These are phyloP conservation scores for Subacronicta megacephala DNA, from an alignment of 2,888 invertebrate species.

Conservation along the genomic window DNA sequence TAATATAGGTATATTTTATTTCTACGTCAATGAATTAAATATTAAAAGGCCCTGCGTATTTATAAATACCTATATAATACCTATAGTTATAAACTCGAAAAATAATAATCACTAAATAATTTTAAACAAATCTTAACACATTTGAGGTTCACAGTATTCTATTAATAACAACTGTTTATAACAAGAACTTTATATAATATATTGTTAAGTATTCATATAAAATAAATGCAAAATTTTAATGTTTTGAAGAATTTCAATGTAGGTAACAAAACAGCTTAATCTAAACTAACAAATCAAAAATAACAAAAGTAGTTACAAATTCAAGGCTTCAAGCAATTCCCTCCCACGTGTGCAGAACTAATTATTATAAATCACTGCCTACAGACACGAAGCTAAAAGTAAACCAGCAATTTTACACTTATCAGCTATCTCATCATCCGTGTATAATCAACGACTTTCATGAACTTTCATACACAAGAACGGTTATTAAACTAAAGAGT, in stretches of 20 bases:
- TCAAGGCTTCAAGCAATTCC: conserved; percentile 14
- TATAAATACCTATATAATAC: too few relatives aligned
- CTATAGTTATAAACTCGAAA: too few relatives aligned
- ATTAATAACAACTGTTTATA: too few relatives aligned
- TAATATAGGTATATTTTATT: too few relatives aligned
- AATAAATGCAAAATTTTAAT: not conserved
- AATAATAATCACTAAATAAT: too few relatives aligned
- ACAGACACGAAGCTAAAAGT: conserved; percentile 17
- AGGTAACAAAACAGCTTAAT: conserved; percentile 1
- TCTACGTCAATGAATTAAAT: too few relatives aligned
- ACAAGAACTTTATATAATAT: too few relatives aligned
- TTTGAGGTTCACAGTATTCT: too few relatives aligned
- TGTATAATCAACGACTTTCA: conserved; percentile 32
- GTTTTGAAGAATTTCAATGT: conserved; percentile 1
- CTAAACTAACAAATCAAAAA: not conserved
- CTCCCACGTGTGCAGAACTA: conserved; percentile 30
- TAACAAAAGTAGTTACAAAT: conserved; percentile 7
- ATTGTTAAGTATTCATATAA: too few relatives aligned
- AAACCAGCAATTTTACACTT: conserved; percentile 41
- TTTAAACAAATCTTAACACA: too few relatives aligned
- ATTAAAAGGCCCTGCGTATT: too few relatives aligned
- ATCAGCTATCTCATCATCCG: conserved; percentile 22
- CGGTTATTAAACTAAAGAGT: conserved; percentile 31
- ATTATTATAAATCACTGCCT: conserved; percentile 33
- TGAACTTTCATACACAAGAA: conserved; percentile 31